Evolutionary conservation across 2,888 invertebrate species (phyloP), one percentile per base, ranked within the genome.

Genomic region (Hanleya hanleyi): DNA sequence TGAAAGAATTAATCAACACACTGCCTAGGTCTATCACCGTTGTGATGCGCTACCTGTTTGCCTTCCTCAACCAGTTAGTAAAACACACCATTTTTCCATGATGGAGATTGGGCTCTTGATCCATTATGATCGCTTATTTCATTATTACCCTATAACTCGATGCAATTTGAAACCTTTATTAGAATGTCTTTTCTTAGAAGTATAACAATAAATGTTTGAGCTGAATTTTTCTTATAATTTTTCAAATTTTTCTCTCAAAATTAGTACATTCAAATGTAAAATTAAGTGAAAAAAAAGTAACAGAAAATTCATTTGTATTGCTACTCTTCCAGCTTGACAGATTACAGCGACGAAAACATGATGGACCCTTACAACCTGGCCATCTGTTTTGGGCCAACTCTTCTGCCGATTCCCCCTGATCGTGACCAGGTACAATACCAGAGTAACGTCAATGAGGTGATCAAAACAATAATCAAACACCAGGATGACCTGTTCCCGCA

Each of bases 291-390:
- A n/a, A n/a, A n/a, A n/a, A n/a, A n/a, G n/a, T n/a, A n/a, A n/a
- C n/a, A n/a, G n/a, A n/a, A n/a, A n/a, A 51, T 62, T 22, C 32
- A 26, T 57, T 26, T 26, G 9, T 57, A 29, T 35, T 18, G 38
- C 69, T 69, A 72, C 22, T 79, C 74, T 89, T 91, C 67, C 91
- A 95, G 95, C 92, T 92, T 98, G 80, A 95, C 97, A 3, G 96
- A 96, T 91, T 96, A 95, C 92, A 95, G 96, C 84, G 97, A 96
- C 89, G 95, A 97, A 92, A 98, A 97, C 91, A 97, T 98, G 97
- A 98, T 99, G 98, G 98, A 98, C 92, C 97, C 98, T 0, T 98
- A 97, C 92, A 99, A 98, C 92, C 93, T 99, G 86, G 98, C 98
- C 74, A 97, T 98, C 89, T 98, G 98, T 91, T 97, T 98, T 90